Evolutionary conservation across 2,888 invertebrate genomes (phyloP), one percentile per base, ranked within the genome.

Genomic region (Bombylius discolor): DNA sequence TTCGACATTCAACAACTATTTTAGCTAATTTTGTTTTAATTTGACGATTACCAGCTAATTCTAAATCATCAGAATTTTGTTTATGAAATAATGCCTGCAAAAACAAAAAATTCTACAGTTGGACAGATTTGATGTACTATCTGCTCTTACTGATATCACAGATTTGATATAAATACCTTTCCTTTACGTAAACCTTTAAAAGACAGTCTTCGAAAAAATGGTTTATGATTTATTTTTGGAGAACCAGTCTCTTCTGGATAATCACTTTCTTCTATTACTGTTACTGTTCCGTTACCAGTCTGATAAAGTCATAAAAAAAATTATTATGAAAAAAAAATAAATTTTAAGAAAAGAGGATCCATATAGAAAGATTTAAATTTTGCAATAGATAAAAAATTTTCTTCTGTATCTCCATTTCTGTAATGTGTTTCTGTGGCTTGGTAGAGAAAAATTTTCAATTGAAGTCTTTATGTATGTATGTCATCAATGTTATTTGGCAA

Each of bases 1-100:
- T 95, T 53, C 90, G 82, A 72, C 92, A 91, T 71, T 94, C 93
- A 47, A 94, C 94, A 52, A 91, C 87, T 66, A 94, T 92, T 76
- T 93, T 94, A 48, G 91, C 87, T 67, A 92, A 75, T 71, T 91
- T 91, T 56, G 88, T 88, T 76, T 90, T 90, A 64, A 83, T 85
- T 64, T 87, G 84, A 69, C 85, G 84, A 64, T 82, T 83, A 56
- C 77, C 78, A 36, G 84, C 81, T 14, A 87, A 73, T 65, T 89
- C 89, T 2, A 84, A 81, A 66, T 93, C 93, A 65, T 95, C 94
- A 31, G 92, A 91, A 69, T 87, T 84, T 67, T 91, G 91, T 69
- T 93, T 94, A 70, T 89, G 89, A 67, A 95, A 94, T 51, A 94
- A 79, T 47, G 90, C 85, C 72, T 73, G 71, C 58, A 72, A 64